Evolutionary conservation across 2,113 vertebrate species (phyloP).

Genomic region (Empidonax alnorum): DNA sequence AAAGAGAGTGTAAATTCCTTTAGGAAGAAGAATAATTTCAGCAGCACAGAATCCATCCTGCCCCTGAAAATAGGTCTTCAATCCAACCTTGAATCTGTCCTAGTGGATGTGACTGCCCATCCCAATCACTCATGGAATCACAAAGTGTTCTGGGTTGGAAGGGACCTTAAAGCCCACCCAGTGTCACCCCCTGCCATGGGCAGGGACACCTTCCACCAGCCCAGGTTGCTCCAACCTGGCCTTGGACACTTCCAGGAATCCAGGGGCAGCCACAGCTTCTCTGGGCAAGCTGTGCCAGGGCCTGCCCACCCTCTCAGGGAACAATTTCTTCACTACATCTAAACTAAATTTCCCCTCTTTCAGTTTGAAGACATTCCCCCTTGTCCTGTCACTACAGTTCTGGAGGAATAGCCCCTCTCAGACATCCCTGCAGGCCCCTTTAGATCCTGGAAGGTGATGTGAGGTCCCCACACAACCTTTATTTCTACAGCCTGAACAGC

Average conservation of each 20-base stretch:
- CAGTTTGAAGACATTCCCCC: not conserved
- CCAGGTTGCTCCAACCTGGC: fast-evolving
- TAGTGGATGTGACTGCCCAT: no score
- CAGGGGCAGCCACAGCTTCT: not conserved
- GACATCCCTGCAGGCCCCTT: not conserved
- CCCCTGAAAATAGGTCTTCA: not conserved
- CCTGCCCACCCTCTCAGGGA: not conserved
- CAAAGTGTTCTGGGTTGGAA: not conserved
- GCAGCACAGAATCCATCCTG: not conserved
- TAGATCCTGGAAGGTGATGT: not conserved
- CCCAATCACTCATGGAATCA: not conserved
- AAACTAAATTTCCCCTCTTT: not conserved
- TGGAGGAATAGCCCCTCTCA: not conserved
- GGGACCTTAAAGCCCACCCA: not conserved
- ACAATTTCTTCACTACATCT: not conserved
- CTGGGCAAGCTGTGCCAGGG: not conserved
- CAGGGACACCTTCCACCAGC: not conserved
- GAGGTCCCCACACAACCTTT: not conserved
- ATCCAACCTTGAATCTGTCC: not conserved
- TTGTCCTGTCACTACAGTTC: not conserved
- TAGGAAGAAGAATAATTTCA: not conserved
- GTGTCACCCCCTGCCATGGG: not conserved
- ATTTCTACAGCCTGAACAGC: not conserved
- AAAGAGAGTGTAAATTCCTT: not conserved
- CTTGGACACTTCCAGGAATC: not conserved